Evolutionary conservation across 2,113 vertebrate genomes (phyloP).

Genomic region (Amphiprion ocellaris): DNA sequence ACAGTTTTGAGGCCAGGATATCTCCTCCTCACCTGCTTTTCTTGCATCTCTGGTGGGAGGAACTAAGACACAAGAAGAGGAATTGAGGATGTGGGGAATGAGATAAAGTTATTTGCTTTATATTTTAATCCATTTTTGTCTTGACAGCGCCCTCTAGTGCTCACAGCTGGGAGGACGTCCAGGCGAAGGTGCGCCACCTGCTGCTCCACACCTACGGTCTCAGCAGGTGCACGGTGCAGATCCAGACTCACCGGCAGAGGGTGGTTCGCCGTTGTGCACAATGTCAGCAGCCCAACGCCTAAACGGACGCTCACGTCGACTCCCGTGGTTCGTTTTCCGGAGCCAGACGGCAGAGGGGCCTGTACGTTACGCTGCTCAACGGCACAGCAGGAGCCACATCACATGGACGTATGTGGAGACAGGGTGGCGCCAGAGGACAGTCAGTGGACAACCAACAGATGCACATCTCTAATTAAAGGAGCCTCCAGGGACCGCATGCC

Average conservation of each 20-base stretch:
- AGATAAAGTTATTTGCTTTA: background rate
- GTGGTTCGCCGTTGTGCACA: slow-evolving; percentile 83
- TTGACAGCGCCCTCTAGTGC: slow-evolving; percentile 90
- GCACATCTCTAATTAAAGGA: slow-evolving; percentile 44
- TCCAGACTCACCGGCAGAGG: slow-evolving; percentile 90
- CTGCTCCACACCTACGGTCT: slow-evolving; percentile 91
- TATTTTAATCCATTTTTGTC: slow-evolving; percentile 29
- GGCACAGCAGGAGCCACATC: slow-evolving; percentile 12
- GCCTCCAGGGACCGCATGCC: slow-evolving; percentile 24
- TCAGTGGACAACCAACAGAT: slow-evolving; percentile 13
- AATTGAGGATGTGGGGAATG: no score
- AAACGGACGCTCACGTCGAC: slow-evolving; percentile 52
- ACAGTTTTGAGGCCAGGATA: no score
- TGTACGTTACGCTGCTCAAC: slow-evolving; percentile 9
- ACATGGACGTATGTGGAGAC: slow-evolving; percentile 16
- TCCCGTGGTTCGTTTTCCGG: slow-evolving; percentile 25
- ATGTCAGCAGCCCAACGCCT: slow-evolving; percentile 89
- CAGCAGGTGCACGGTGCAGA: slow-evolving; percentile 93
- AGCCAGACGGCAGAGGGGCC: background rate
- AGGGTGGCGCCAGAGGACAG: slow-evolving; percentile 58
- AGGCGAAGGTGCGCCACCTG: slow-evolving; percentile 90
- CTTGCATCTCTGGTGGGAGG: no score
- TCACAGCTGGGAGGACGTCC: slow-evolving; percentile 94
- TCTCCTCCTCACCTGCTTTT: no score
- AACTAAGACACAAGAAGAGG: no score